phyloP scores from a whole-genome alignment of 2,797 vertebrate species.

The Emys orbicularis region DNA sequence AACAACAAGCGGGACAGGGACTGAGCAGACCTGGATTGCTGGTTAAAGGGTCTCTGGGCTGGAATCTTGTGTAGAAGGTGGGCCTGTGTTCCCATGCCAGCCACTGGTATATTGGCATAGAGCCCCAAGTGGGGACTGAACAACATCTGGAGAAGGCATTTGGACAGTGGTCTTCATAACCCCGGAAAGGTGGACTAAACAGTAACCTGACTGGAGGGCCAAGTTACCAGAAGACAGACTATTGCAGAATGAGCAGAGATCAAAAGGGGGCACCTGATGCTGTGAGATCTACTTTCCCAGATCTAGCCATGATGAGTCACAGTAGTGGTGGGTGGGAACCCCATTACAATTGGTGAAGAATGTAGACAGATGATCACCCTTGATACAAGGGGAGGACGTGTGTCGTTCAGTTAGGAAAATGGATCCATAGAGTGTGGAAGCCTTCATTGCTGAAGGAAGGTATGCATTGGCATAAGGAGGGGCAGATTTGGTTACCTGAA shows the following conservation, averaged over 20 bases:
- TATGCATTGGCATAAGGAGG: not conserved
- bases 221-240: not conserved
- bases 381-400: not conserved
- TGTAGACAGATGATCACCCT: not conserved
- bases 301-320: not conserved
- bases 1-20: not conserved
- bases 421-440: not conserved
- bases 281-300: not conserved
- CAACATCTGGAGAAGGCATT: not conserved
- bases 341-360: not conserved
- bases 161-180: not conserved
- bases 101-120: not conserved
- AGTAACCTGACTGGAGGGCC: not conserved
- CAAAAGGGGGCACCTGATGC: not conserved
- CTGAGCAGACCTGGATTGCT: not conserved
- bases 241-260: not conserved
- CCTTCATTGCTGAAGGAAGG: no score
- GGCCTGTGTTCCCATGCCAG: not conserved
- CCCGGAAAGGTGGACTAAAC: not conserved
- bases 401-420: not conserved
- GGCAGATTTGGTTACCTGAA: not conserved
- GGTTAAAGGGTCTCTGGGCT: not conserved
- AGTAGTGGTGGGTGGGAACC: not conserved
- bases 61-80: not conserved
- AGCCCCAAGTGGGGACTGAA: not conserved